A percentile compares a stretch with the other conserved stretches of the same genome.
Evolutionary conservation across 1,140 invertebrate species (phyloP).

Genomic region (Polyergus mexicanus): DNA sequence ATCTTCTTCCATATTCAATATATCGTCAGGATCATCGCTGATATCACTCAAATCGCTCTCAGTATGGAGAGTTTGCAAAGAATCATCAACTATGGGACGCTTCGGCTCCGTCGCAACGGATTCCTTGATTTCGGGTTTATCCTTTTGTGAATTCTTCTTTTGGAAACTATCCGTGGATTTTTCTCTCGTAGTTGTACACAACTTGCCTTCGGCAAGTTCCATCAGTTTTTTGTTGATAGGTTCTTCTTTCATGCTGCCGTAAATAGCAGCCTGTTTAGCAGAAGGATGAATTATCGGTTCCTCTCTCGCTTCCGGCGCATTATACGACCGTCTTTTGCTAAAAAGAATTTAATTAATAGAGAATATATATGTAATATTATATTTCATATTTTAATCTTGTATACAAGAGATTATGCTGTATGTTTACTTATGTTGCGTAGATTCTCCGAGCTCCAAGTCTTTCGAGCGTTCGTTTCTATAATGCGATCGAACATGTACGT

Average conservation of each 20-base stretch:
- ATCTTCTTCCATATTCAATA: slow-evolving; percentile 92
- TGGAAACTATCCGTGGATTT: slow-evolving; percentile 82
- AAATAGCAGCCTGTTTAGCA: slow-evolving; percentile 81
- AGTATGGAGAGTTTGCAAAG: slow-evolving; percentile 87
- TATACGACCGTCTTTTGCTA: slow-evolving; percentile 82
- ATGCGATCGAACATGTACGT: slow-evolving; percentile 80
- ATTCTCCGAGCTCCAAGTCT: slow-evolving; percentile 80
- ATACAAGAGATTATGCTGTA: background rate
- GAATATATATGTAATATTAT: background rate
- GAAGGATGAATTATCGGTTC: slow-evolving; percentile 79
- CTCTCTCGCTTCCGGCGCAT: slow-evolving; percentile 81
- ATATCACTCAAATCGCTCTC: slow-evolving; percentile 94
- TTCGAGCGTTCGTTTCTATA: slow-evolving; percentile 84
- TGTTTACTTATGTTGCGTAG: slow-evolving; percentile 66
- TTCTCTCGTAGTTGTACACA: slow-evolving; percentile 81
- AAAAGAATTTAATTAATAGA: slow-evolving; percentile 56
- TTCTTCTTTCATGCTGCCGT: slow-evolving; percentile 85
- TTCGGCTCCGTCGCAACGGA: slow-evolving; percentile 85
- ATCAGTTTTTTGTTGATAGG: slow-evolving; percentile 86
- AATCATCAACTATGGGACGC: slow-evolving; percentile 84
- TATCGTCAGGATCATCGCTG: slow-evolving; percentile 95
- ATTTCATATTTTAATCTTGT: background rate
- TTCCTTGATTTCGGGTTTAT: slow-evolving; percentile 84
- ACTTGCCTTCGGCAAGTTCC: slow-evolving; percentile 84
- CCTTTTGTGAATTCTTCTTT: slow-evolving; percentile 80